Base-by-base conservation (phyloP, 2,797 vertebrate species). In the Tragopan temminckii region DNA sequence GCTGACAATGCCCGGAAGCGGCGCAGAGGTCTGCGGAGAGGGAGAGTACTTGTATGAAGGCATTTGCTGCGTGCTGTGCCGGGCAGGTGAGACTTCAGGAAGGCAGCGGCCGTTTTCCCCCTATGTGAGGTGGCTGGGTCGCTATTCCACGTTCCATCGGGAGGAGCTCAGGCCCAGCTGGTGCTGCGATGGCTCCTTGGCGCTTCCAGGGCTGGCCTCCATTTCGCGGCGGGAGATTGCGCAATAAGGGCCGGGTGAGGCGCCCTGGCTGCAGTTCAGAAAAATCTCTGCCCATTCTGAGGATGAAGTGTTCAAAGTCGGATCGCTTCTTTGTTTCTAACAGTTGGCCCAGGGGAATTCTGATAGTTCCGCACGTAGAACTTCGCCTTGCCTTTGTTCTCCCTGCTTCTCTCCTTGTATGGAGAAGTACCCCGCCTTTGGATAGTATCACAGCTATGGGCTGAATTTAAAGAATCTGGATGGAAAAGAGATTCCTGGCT, bases 81-180 rank as follows among this genome's bases (percentile, higher is more conserved):
- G 83, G 1, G 76, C 95, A 53, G 97, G 97, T 98, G 84, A 96
- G 92, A 16, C 43, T 31, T 38, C 14, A 8, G 50, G 58, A 14
- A 8, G 18, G 5, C 6, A 20, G 5, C 0, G 0, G n/a, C 25
- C 6, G 0, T 25, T 20, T 20, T 45, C n/a, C 29, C 20, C 35
- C 2, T 13, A 0, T 11, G 36, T 31, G 45, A 15, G 20, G 3
- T 25, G 5, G 14, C 19, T 23, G 16, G 0, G 1, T 40, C 16
- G 3, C n/a, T 53, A 0, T 21, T 24, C 33, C 20, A 18, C 7
- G 1, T 2, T 36, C 6, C 5, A 2, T 31, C 5, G 1, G 3
- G 36, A 25, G 4, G 40, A 43, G 13, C 1, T 1, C 16, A 2
- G 70, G 43, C 40, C 19, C 2, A 0, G 3, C 4, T 27, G 33